phyloP scores from a whole-genome alignment of 2,113 vertebrate genomes.

The Otocyon megalotis region DNA sequence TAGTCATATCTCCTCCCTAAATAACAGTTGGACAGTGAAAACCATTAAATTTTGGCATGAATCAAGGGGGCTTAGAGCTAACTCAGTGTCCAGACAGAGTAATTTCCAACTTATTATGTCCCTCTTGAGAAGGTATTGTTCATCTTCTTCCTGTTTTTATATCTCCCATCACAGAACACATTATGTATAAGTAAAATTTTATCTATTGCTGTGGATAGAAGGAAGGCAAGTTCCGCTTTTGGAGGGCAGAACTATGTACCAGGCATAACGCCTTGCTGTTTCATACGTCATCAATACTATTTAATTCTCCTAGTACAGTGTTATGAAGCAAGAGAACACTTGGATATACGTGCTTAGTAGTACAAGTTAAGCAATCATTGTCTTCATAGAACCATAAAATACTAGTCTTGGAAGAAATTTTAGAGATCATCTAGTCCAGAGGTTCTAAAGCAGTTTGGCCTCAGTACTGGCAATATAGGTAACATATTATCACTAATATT shows the following conservation, averaged over 20 bases:
- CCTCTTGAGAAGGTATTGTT: neutral
- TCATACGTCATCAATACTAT: neutral
- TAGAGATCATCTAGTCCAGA: neutral
- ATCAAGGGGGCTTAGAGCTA: neutral
- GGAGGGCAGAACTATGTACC: neutral
- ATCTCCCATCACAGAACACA: neutral
- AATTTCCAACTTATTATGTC: constrained; percentile 41
- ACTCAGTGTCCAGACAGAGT: constrained; percentile 9
- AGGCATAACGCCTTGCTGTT: neutral
- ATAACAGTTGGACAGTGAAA: neutral
- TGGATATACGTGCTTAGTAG: neutral
- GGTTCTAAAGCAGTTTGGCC: neutral
- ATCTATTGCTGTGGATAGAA: neutral
- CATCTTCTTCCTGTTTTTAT: neutral
- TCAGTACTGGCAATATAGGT: neutral
- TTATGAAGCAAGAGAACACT: neutral
- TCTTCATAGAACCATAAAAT: neutral
- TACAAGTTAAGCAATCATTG: neutral
- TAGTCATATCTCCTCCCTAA: neutral
- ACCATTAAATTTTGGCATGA: constrained; percentile 19
- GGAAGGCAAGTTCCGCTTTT: neutral
- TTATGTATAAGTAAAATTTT: neutral
- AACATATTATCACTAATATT: neutral
- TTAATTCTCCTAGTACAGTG: neutral
- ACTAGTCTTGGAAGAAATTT: neutral